phyloP scores from a whole-genome alignment of 1,140 invertebrate genomes.

The Scaptomyza hsui region DNA sequence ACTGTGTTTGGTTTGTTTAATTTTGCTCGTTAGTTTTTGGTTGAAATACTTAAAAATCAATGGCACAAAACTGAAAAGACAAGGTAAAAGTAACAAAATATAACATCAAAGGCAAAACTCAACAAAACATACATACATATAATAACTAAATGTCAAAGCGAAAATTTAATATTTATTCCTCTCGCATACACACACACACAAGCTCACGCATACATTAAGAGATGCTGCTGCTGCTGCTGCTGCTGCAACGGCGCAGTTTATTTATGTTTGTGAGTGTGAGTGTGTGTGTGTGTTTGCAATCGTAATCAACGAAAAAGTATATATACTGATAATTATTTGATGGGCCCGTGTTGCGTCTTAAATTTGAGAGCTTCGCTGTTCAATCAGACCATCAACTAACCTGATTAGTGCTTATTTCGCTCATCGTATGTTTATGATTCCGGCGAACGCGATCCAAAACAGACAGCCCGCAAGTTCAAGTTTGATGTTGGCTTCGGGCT shows the following conservation, averaged over 20 bases:
- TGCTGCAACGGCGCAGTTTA: slow-evolving; percentile 53
- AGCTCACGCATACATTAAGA: slow-evolving; percentile 25
- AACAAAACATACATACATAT: slow-evolving; percentile 16
- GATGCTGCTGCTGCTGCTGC: slow-evolving; percentile 10
- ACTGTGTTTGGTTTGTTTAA: neutral
- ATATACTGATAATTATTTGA: slow-evolving; percentile 28
- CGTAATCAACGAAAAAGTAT: slow-evolving; percentile 47
- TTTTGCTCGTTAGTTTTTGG: slow-evolving; percentile 26
- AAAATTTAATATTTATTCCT: slow-evolving; percentile 35
- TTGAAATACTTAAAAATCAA: slow-evolving; percentile 64
- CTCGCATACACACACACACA: slow-evolving; percentile 38
- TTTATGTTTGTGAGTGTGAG: slow-evolving; percentile 24
- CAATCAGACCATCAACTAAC: slow-evolving; percentile 64
- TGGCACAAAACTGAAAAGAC: slow-evolving; percentile 78
- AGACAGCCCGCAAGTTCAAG: slow-evolving; percentile 37
- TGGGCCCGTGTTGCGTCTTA: slow-evolving; percentile 4
- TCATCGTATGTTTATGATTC: slow-evolving; percentile 66
- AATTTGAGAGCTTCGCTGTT: slow-evolving; percentile 10
- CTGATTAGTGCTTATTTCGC: slow-evolving; percentile 74
- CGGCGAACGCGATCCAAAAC: slow-evolving; percentile 47
- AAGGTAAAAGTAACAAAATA: slow-evolving; percentile 59
- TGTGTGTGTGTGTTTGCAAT: slow-evolving; percentile 43
- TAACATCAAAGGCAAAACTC: slow-evolving; percentile 51
- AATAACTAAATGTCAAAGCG: slow-evolving; percentile 24
- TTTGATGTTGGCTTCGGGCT: slow-evolving; percentile 11